These are phyloP conservation scores for Gastrophysa polygoni DNA, from an alignment of 2,888 invertebrate species.

Conservation along the genomic window DNA sequence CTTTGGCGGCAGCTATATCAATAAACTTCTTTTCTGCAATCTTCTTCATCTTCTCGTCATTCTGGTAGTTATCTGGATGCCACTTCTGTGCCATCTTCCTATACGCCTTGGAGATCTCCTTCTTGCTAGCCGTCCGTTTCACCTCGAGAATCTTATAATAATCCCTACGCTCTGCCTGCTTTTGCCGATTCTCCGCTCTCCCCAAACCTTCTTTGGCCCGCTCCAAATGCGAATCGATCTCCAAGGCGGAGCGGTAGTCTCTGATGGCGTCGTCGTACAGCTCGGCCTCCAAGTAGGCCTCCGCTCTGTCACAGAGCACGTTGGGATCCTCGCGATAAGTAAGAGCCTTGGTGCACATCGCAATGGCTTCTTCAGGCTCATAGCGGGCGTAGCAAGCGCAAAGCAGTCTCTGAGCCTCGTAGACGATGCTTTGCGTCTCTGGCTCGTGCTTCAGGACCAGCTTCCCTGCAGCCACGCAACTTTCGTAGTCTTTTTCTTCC, in stretches of 20 bases:
- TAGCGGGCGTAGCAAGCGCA: conserved; percentile 81
- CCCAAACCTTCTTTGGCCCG: conserved; percentile 89
- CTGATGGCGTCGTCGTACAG: conserved; percentile 92
- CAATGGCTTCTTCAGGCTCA: conserved; percentile 75
- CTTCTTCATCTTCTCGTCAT: conserved; percentile 85
- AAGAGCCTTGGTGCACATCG: conserved; percentile 80
- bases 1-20: conserved; percentile 98
- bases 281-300: conserved; percentile 86
- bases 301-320: conserved; percentile 88
- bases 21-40: conserved; percentile 97
- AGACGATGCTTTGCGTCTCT: conserved; percentile 72
- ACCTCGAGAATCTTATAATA: conserved; percentile 98
- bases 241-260: conserved; percentile 85
- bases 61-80: conserved; percentile 96
- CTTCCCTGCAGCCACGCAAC: conserved; percentile 73
- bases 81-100: conserved; percentile 96
- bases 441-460: conserved; percentile 73
- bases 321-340: conserved; percentile 76
- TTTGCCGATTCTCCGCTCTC: conserved; percentile 89
- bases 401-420: conserved; percentile 75
- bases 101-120: conserved; percentile 94
- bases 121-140: conserved; percentile 86
- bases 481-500: conserved; percentile 67
- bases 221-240: conserved; percentile 77
- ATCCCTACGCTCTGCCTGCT: conserved; percentile 90